These are phyloP conservation scores for Cynopterus sphinx DNA, from an alignment of 2,797 vertebrate genomes.

Conservation along the genomic window DNA sequence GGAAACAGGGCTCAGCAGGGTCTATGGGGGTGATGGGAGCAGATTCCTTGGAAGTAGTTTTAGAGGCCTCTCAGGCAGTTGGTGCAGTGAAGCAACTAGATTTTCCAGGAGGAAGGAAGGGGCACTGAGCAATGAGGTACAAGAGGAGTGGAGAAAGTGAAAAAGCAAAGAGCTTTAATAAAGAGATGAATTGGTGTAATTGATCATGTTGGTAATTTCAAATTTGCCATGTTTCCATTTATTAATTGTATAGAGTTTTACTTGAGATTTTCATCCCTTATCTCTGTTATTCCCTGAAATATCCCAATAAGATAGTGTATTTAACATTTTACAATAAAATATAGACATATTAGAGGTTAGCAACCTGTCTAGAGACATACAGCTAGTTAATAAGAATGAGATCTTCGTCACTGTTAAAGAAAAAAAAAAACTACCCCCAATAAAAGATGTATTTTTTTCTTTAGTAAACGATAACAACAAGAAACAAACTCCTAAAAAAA, in stretches of 20 bases:
- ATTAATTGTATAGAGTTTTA: not conserved
- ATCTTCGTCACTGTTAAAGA: not conserved
- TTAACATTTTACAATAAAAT: slow-evolving; percentile 38
- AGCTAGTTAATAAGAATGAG: not conserved
- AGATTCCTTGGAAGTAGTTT: not conserved
- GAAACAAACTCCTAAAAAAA: slow-evolving; percentile 62
- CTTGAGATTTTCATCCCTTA: not conserved
- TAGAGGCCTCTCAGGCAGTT: not conserved
- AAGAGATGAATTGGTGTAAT: not conserved
- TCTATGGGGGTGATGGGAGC: not conserved
- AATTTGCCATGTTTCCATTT: not conserved
- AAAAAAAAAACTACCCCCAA: not conserved
- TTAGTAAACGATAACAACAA: slow-evolving; percentile 75
- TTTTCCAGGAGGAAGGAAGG: not conserved
- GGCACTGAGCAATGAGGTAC: not conserved
- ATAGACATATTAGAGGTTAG: not conserved
- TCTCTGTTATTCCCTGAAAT: not conserved
- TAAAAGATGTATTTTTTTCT: not conserved
- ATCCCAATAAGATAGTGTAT: not conserved
- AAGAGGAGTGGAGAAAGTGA: not conserved
- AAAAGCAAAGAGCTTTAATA: not conserved
- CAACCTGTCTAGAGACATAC: not conserved
- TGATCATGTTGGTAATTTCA: not conserved
- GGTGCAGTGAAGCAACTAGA: not conserved
- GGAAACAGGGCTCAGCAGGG: not conserved